Evolutionary conservation across 2,888 invertebrate genomes (phyloP).

Genomic region (Apantesis nais): DNA sequence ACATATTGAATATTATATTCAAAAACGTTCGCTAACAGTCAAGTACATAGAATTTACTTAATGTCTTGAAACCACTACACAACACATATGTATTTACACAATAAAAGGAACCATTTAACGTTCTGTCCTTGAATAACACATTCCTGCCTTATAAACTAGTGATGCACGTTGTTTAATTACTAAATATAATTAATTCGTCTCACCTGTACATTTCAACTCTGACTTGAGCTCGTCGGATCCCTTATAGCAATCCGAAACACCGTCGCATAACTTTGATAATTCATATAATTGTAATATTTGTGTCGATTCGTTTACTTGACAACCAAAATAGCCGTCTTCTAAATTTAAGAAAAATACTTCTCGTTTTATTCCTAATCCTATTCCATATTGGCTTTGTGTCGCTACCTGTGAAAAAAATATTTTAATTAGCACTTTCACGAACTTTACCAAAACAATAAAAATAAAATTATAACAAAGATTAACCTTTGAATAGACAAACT

Average conservation of each 20-base stretch:
- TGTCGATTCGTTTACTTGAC: conserved; percentile 98
- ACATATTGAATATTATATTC: neutral
- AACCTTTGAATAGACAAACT: neutral
- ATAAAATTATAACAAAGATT: too few species aligned
- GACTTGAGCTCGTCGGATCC: conserved; percentile 95
- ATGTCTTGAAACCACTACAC: neutral
- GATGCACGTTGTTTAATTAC: conserved; percentile 4
- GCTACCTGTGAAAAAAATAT: conserved; percentile 83
- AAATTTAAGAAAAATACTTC: conserved; percentile 98
- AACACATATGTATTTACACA: neutral
- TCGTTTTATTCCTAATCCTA: conserved; percentile 93
- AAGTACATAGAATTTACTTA: neutral
- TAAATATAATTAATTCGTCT: conserved; percentile 68
- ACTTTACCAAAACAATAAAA: neutral
- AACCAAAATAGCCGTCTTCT: conserved; percentile 98
- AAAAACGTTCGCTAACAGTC: neutral
- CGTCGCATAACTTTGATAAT: conserved; percentile 97
- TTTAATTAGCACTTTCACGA: neutral
- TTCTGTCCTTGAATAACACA: conserved; percentile 5
- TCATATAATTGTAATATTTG: conserved; percentile 97
- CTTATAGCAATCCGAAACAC: conserved; percentile 94
- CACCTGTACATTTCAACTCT: conserved; percentile 97
- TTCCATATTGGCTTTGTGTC: conserved; percentile 92
- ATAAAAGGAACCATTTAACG: neutral
- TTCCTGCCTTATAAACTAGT: neutral